Evolutionary conservation across 2,113 vertebrate genomes (phyloP), one percentile per base, ranked within the genome.

Genomic region (Phoxinus phoxinus): DNA sequence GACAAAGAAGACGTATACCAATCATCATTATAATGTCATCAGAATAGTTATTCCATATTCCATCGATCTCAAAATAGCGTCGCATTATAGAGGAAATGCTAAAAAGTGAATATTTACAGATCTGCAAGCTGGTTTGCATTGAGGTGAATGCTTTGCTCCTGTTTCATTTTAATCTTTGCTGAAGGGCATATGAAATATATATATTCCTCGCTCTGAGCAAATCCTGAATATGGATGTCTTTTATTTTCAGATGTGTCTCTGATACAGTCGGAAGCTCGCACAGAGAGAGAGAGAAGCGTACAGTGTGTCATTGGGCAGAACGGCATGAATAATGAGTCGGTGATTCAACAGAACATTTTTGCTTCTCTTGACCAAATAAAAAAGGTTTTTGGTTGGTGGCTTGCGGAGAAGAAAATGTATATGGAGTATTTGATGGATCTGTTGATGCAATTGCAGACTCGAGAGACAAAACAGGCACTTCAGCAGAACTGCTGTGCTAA

Each of bases 211-310:
- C 84, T 71, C 71, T 69, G 46, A 83, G 79, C 61, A 78, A 78
- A 84, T 61, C 72, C 76, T 86, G 80, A 88, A 88, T 87, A 75
- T 75, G 86, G 76, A 85, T 84, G 86, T 84, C 51, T 74, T 75
- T 84, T 73, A 41, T 76, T 85, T 83, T 61, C 79, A 65, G 19
- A 83, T 84, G 46, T 30, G 63, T 21, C 53, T 37, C 41, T 41
- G 85, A 72, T 67, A 79, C 27, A 56, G 51, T 37, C 37, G 32
- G 51, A 76, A 37, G 48, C 17, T 61, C 51, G 80, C 10, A 83
- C 6, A 41, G 17, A 78, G 41, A 80, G 76, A 72, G n/a, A 51
- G 63, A 83, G 5, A 79, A n/a, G 71, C 8, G 58, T n/a, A 44
- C 6, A 61, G 37, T 59, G 32, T 25, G 30, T 44, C 32, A 81